Evolutionary conservation across 2,113 vertebrate genomes (phyloP).

Genomic region (Mormoops blainvillei): DNA sequence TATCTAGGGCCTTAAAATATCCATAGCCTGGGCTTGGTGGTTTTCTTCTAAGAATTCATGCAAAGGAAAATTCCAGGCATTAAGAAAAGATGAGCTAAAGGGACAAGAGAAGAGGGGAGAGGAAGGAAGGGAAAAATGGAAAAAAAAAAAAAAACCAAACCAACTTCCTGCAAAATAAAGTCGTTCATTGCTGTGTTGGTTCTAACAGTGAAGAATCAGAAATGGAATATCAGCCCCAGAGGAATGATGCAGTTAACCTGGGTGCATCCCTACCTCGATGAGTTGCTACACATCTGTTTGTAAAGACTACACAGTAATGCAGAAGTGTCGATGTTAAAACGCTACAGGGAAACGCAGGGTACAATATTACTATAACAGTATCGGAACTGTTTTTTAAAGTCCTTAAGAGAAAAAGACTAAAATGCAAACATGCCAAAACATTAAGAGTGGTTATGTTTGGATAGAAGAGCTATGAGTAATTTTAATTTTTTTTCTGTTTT

Average conservation of each 20-base stretch:
- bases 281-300: neutral
- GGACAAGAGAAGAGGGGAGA: neutral
- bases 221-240: neutral
- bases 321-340: neutral
- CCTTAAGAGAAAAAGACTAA: neutral
- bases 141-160: neutral
- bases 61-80: neutral
- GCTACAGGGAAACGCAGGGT: neutral
- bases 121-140: neutral
- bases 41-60: neutral
- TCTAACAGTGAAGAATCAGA: neutral
- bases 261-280: too few relatives aligned
- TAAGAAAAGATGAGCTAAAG: neutral
- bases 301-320: neutral
- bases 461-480: neutral
- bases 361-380: neutral
- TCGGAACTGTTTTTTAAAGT: neutral
- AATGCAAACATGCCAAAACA: neutral
- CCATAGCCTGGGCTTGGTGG: neutral
- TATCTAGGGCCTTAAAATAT: neutral
- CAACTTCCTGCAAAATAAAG: neutral
- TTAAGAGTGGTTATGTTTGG: neutral
- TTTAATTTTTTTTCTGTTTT: neutral
- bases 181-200: rapidly evolving
- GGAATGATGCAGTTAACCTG: neutral